Evolutionary conservation across 1,140 invertebrate genomes (phyloP).

Genomic region (Cotesia glomerata): DNA sequence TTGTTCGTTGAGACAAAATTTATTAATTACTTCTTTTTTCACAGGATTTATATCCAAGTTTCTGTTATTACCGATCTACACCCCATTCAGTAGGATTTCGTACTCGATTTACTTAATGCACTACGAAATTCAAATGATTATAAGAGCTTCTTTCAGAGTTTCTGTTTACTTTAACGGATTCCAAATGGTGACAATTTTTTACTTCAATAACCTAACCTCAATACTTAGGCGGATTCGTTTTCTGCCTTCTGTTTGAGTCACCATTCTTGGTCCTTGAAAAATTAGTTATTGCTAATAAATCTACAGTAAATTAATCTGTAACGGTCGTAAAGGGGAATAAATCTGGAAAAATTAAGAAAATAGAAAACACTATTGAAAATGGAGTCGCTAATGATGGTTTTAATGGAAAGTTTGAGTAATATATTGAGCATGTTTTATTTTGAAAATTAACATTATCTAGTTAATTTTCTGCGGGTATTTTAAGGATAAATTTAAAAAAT

Average conservation of each 20-base stretch:
- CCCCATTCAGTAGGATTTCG: conserved; percentile 65
- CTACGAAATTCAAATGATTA: conserved; percentile 26
- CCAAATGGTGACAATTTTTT: conserved; percentile 7
- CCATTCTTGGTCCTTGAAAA: conserved; percentile 35
- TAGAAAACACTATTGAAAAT: too few relatives aligned
- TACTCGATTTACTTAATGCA: conserved; percentile 69
- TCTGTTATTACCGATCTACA: conserved; percentile 64
- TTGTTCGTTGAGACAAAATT: too few relatives aligned
- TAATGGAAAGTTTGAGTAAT: too few relatives aligned
- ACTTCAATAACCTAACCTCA: background rate
- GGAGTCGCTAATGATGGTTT: too few relatives aligned
- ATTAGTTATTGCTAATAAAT: conserved; percentile 14
- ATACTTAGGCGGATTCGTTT: conserved; percentile 20
- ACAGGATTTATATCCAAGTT: conserved; percentile 58
- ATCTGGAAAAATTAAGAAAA: too few relatives aligned
- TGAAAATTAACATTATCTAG: too few relatives aligned
- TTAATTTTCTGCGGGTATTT: too few relatives aligned
- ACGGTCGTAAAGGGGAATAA: too few relatives aligned
- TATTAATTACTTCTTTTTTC: too few relatives aligned
- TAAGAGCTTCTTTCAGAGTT: background rate
- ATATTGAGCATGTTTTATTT: too few relatives aligned
- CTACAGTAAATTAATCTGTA: too few relatives aligned
- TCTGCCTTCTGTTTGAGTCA: conserved; percentile 29
- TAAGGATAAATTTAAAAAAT: too few relatives aligned
- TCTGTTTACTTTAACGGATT: conserved; percentile 14